phyloP scores from a whole-genome alignment of 2,113 vertebrate species.

The Progne subis region DNA sequence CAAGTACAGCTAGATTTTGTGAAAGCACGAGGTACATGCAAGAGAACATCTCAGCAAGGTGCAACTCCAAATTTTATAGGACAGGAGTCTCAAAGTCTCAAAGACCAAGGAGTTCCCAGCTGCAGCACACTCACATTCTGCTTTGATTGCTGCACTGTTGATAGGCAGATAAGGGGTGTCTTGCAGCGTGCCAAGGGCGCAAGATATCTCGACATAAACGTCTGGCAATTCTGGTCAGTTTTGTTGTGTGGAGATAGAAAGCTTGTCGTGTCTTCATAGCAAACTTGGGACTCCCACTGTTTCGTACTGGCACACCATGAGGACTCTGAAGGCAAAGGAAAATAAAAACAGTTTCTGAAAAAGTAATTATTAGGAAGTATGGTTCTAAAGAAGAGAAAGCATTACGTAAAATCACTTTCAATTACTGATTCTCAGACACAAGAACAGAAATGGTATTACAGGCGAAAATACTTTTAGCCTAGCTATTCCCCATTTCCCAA shows the following conservation, averaged over 20 bases:
- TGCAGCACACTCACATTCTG: conserved; percentile 84
- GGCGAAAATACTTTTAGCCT: background rate
- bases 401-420: background rate
- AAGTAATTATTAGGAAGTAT: background rate
- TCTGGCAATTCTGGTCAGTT: conserved; percentile 87
- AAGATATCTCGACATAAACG: conserved; percentile 92
- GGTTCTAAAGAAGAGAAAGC: background rate
- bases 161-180: conserved; percentile 93
- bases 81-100: background rate
- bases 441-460: background rate
- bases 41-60: background rate
- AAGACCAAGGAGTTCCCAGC: background rate
- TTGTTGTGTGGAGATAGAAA: conserved; percentile 92
- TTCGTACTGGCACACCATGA: conserved; percentile 86
- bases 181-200: conserved; percentile 84
- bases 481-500: background rate
- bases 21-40: background rate
- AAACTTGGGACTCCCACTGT: conserved; percentile 93
- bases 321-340: conserved; percentile 82
- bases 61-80: background rate
- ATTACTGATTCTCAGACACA: background rate
- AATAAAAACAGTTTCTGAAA: background rate
- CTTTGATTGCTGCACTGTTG: conserved; percentile 95
- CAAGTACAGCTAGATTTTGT: background rate
- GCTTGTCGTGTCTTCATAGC: conserved; percentile 97